Base-by-base conservation (phyloP, 1,140 invertebrate species). In the Macrobrachium nipponense region DNA sequence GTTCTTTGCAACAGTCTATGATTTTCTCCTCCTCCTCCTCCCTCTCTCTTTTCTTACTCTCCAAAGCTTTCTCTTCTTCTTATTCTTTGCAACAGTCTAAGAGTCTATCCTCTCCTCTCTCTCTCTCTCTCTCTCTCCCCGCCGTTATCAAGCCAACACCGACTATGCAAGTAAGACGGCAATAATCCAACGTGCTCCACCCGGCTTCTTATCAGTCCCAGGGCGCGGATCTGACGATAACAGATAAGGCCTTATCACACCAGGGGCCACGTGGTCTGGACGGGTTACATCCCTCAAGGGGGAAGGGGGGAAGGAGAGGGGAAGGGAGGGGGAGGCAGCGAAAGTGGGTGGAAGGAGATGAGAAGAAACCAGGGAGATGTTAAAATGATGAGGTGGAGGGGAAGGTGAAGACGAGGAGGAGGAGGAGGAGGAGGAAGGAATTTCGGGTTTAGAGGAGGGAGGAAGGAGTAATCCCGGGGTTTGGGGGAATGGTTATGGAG, bases 121-220 rank as follows among this genome's bases (percentile, higher is more conserved):
- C 72, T 59, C 10, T 73, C 72, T 43, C 27, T n/a, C 72, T 43
- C 20, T 18, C 27, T 73, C 23, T 43, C 27, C 61, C 23, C 14
- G 7, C 59, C 61, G 59, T 80, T 80, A 80, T 80, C 77, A 62
- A 20, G 18, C 59, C 58, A 76, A 80, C 59, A 80, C 59, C 77
- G 77, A 61, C 77, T 64, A 64, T 43, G 61, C 77, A 80, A 80
- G 77, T 80, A 80, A 80, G 77, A 80, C 77, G 61, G 66, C 77
- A 62, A 64, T 80, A 80, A 80, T 80, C 77, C 77, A 36, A 44
- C 77, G 27, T 64, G 51, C 77, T 64, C 61, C 60, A 62, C 59
- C 77, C 77, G n/a, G 11, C 59, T 10, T 15, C 77, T 80, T 80
- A 80, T 80, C 77, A 62, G 77, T 80, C 77, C 77, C 77, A 60